Conservation (phyloP, 2,113 vertebrate genomes). For the Heterochromis multidens region DNA sequence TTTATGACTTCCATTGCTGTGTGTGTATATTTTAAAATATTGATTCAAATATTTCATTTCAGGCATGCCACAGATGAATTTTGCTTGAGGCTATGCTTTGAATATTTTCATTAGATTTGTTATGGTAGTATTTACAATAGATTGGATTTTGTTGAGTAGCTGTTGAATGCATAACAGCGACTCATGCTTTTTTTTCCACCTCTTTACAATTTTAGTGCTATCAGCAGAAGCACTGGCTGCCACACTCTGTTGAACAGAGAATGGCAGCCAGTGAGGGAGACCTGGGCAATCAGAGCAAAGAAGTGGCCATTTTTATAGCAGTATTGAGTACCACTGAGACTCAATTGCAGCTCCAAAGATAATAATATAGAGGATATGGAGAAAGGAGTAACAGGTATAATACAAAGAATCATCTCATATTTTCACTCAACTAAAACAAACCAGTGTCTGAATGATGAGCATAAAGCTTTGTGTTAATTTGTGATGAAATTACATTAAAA, state of each 20-base stretch:
- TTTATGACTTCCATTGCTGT: not conserved
- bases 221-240: not conserved
- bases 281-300: not conserved
- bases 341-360: constrained; percentile 3
- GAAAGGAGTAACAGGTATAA: not conserved
- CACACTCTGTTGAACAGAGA: not conserved
- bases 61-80: not conserved
- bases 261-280: not conserved
- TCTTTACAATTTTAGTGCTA: not conserved
- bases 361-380: not conserved
- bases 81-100: not conserved
- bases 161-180: not conserved
- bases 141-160: not conserved
- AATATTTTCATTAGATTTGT: constrained; percentile 15
- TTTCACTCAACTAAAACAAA: not conserved
- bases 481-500: not conserved
- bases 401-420: not conserved
- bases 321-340: not conserved
- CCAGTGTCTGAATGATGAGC: not conserved
- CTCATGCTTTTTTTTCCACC: not conserved
- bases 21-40: not conserved
- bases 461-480: not conserved
- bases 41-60: not conserved
- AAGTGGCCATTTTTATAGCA: not conserved
- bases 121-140: not conserved